Evolutionary conservation across 2,797 vertebrate genomes (phyloP).

Genomic region (Notolabrus celidotus): DNA sequence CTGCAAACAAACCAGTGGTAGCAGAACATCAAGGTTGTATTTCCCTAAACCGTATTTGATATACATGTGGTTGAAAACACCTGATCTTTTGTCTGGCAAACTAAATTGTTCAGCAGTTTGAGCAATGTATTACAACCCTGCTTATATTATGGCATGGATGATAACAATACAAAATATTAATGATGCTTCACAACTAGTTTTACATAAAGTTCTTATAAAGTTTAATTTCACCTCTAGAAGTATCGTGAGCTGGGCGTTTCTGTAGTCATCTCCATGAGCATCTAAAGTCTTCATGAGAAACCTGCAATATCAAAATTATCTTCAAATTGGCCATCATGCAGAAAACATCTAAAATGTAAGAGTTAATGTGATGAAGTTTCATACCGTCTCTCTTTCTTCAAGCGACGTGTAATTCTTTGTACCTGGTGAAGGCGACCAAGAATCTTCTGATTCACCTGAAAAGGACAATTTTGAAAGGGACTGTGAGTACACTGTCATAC

Average conservation of each 20-base stretch:
- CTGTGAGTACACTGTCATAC: not conserved
- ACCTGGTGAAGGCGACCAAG: constrained; percentile 92
- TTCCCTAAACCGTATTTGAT: too few relatives aligned
- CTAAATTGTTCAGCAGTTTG: too few relatives aligned
- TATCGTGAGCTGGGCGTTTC: constrained; percentile 89
- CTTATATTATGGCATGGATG: not conserved
- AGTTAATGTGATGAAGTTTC: not conserved
- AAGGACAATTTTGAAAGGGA: not conserved
- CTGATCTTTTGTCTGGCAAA: too few relatives aligned
- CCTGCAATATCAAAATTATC: constrained; percentile 72
- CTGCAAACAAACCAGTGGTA: too few relatives aligned
- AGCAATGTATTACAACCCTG: not conserved
- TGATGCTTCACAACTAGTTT: not conserved
- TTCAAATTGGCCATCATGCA: constrained; percentile 6
- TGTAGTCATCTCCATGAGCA: constrained; percentile 91
- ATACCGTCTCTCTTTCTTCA: constrained; percentile 93
- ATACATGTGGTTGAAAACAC: too few relatives aligned
- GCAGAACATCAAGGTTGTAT: too few relatives aligned
- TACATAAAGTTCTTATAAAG: fast-evolving
- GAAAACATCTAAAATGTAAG: constrained; percentile 1
- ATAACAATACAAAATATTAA: not conserved
- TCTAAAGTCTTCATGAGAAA: constrained; percentile 94
- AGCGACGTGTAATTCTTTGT: constrained; percentile 88
- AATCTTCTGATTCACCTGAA: constrained; percentile 91
- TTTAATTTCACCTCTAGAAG: constrained; percentile 86